Conservation (phyloP, 2,113 vertebrate genomes). For the Saguinus imperator region DNA sequence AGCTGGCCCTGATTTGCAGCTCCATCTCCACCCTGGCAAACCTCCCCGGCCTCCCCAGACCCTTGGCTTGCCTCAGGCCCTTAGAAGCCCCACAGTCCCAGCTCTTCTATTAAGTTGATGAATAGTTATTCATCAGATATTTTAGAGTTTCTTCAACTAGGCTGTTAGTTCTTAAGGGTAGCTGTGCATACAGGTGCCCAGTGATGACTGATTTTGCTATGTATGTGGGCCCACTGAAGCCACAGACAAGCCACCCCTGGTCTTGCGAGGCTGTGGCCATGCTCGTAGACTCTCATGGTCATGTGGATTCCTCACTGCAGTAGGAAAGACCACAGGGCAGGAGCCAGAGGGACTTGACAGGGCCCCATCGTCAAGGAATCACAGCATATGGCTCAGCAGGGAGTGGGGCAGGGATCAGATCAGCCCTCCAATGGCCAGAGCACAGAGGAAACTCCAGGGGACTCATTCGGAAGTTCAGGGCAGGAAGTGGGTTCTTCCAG, state of each 20-base stretch:
- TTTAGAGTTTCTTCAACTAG: not conserved
- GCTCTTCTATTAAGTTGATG: not conserved
- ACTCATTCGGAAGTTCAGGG: no score
- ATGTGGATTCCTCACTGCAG: not conserved
- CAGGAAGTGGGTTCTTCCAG: rapidly evolving
- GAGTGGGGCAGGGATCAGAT: rapidly evolving
- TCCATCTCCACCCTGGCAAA: not conserved
- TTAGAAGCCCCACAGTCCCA: rapidly evolving
- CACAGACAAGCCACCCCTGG: rapidly evolving
- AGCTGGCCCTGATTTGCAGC: no score
- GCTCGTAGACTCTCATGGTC: not conserved
- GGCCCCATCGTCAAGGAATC: not conserved
- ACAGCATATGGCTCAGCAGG: rapidly evolving
- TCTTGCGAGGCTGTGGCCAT: not conserved
- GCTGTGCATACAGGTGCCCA: no score
- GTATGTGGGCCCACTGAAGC: rapidly evolving
- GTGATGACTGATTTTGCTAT: not conserved
- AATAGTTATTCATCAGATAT: not conserved
- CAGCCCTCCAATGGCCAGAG: rapidly evolving
- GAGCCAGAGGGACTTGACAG: not conserved
- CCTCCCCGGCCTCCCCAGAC: not conserved
- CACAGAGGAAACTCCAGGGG: not conserved
- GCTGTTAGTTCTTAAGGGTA: not conserved
- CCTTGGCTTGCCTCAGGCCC: not conserved
- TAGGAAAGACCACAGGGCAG: not conserved